phyloP scores from a whole-genome alignment of 64 coral and sea anemone genomes.

The Stylophora pistillata region DNA sequence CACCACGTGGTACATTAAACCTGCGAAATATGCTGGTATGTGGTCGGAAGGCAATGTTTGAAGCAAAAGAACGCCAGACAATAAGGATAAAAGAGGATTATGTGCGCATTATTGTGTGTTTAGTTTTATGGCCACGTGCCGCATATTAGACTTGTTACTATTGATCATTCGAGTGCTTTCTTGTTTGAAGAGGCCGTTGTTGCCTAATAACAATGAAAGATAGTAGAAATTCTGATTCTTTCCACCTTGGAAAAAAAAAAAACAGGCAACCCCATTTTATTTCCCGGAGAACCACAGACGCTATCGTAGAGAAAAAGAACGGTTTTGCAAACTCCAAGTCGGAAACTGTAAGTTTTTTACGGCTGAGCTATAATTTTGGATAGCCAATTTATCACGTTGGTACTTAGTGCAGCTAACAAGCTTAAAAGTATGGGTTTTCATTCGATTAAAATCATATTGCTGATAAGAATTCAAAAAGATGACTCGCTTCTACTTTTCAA shows the following conservation, averaged over 20 bases:
- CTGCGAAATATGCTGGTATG: constrained; percentile 36
- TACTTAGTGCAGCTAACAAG: too few species aligned
- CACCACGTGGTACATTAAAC: constrained; percentile 47
- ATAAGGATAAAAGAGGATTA: constrained; percentile 34
- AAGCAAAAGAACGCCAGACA: not conserved
- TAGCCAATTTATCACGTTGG: too few species aligned
- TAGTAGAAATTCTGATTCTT: not conserved
- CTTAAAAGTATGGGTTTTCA: too few species aligned
- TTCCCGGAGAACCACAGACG: not conserved
- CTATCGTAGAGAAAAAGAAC: not conserved
- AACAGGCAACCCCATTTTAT: not conserved
- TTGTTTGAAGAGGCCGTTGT: constrained; percentile 3
- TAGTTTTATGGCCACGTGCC: constrained; percentile 39
- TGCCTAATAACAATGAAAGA: not conserved
- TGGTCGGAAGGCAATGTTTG: not conserved
- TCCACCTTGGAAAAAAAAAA: not conserved
- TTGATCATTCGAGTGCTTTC: constrained; percentile 9
- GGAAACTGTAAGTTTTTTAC: too few species aligned
- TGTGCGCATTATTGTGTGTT: not conserved
- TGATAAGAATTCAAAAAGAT: too few species aligned
- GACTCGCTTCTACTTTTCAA: too few species aligned
- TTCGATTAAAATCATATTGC: too few species aligned
- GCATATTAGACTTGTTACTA: not conserved
- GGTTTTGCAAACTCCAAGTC: too few species aligned
- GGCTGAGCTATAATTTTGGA: too few species aligned